Conservation (phyloP, 2,113 vertebrate genomes). For the Bos taurus region ARS-UCD2.0 NC_037330.1:68620001-68620500, state of each 20-base stretch:
- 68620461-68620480: too few relatives aligned
- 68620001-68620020: not conserved
- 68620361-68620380: not conserved
- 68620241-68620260: not conserved
- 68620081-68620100: not conserved
- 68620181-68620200: not conserved
- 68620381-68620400: not conserved
- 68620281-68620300: not conserved
- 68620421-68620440: not conserved
- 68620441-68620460: not conserved
- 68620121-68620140: fast-evolving
- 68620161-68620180: not conserved
- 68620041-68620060: not conserved
- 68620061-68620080: not conserved
- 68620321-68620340: not conserved
- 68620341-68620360: not conserved
- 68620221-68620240: not conserved
- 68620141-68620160: not conserved
- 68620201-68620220: not conserved
- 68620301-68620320: not conserved
- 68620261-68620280: not conserved
- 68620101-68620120: not conserved
- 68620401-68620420: not conserved
- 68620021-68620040: constrained; percentile 4
- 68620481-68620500: not conserved